Conservation (phyloP, 2,113 vertebrate genomes). For the Mastomys coucha region DNA sequence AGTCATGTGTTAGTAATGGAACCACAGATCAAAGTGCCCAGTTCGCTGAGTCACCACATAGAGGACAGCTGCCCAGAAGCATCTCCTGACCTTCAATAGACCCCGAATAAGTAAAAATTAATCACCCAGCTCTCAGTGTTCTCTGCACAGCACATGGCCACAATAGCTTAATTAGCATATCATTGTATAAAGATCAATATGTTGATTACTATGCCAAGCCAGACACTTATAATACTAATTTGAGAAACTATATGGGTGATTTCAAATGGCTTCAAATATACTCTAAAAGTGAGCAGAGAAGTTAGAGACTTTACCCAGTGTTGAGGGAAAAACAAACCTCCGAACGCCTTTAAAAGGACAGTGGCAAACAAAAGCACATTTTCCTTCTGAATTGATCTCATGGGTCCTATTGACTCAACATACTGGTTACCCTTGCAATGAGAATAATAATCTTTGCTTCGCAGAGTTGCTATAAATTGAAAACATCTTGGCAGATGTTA, state of each 20-base stretch:
- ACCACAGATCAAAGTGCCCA: neutral
- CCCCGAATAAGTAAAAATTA: neutral
- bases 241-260: neutral
- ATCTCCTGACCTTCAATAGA: neutral
- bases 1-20: neutral
- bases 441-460: slow-evolving; percentile 43
- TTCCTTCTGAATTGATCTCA: slow-evolving; percentile 16
- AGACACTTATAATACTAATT: slow-evolving; percentile 18
- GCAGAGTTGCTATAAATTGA: slow-evolving; percentile 28
- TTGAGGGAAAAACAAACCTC: neutral
- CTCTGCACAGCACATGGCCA: neutral
- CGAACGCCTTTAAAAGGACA: slow-evolving; percentile 1
- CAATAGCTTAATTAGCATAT: neutral
- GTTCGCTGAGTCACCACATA: neutral
- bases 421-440: neutral
- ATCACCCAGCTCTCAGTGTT: neutral
- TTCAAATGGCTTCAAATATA: slow-evolving; percentile 14
- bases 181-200: slow-evolving; percentile 34
- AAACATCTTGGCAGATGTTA: slow-evolving; percentile 52
- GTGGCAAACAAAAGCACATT: slow-evolving; percentile 1
- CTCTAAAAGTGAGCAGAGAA: neutral
- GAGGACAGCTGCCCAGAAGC: neutral
- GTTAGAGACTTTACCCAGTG: neutral
- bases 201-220: neutral
- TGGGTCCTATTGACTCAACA: slow-evolving; percentile 27